phyloP scores from a whole-genome alignment of 2,113 vertebrate genomes.

The Coregonus clupeaformis region DNA sequence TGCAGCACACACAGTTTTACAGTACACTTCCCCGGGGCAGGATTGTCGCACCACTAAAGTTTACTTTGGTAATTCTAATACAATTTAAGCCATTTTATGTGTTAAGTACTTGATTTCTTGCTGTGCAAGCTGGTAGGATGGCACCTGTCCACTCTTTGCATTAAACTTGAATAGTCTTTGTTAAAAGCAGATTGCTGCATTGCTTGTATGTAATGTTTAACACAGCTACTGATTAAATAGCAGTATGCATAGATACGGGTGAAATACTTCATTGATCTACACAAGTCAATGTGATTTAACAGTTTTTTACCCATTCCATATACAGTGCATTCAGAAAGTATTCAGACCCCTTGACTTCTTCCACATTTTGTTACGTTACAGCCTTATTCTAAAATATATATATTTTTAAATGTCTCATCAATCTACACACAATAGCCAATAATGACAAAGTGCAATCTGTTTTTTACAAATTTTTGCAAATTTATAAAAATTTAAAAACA shows the following conservation, averaged over 20 bases:
- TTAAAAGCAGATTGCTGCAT: not conserved
- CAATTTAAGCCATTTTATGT: constrained; percentile 1
- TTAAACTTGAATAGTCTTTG: not conserved
- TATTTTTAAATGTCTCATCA: too few relatives aligned
- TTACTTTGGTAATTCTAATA: constrained; percentile 6
- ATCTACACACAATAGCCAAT: too few relatives aligned
- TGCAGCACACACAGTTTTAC: constrained; percentile 5
- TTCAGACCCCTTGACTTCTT: too few relatives aligned
- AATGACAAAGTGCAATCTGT: too few relatives aligned
- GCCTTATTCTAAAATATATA: too few relatives aligned
- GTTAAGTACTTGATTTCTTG: not conserved
- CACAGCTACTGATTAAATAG: not conserved
- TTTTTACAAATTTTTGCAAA: too few relatives aligned
- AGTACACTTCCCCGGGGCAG: not conserved
- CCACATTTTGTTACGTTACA: too few relatives aligned
- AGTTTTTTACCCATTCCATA: too few relatives aligned
- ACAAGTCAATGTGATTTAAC: not conserved
- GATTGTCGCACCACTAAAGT: too few relatives aligned
- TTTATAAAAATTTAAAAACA: too few relatives aligned
- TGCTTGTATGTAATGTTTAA: not conserved
- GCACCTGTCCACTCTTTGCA: not conserved
- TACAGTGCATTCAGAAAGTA: too few relatives aligned
- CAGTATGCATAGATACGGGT: not conserved
- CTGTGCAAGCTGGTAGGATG: not conserved
- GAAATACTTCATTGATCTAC: not conserved